Evolutionary conservation across 2,797 vertebrate genomes (phyloP), one percentile per base, ranked within the genome.

Genomic region (Anguilla anguilla): DNA sequence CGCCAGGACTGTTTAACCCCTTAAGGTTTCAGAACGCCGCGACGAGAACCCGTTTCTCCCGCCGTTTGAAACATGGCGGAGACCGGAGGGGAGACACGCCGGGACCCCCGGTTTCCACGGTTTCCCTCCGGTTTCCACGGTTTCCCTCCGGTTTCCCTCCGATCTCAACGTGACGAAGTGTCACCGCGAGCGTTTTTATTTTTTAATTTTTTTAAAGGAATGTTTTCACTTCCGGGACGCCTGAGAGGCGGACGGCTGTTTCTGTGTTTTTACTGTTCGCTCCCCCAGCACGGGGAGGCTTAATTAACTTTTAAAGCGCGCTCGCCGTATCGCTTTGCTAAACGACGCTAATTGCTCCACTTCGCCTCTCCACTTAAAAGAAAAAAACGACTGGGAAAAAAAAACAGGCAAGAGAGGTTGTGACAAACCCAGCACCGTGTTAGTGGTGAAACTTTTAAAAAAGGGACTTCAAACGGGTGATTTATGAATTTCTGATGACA

Each of bases 271-370:
- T 83, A 35, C 43, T 59, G 67, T 28, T 83, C 25, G 22, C 6
- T 87, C 69, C 53, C 53, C 28, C 79, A 84, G 57, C 59, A 59
- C 72, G 57, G 25, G 61, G 39, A 86, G 55, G 82, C 85, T 87
- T 88, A 88, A 89, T 89, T 89, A 87, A 28, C 51, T 83, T 88
- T 90, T 88, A 39, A 82, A 46, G 17, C 61, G 46, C n/a, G n/a
- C 86, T 83, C 61, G 55, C 46, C 59, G 43, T 51, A 83, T 85
- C 55, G 57, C 59, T 82, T 89, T 2, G 31, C 57, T 61, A 87
- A 84, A 87, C 86, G 43, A 72, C 31, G 64, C 67, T 84, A 87
- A 84, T 84, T 69, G 49, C 82, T 10, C 46, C 28, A 61, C 67
- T 83, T 72, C 86, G 35, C 72, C 59, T 83, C 1, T 22, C 15